Evolutionary conservation across 2,113 vertebrate species (phyloP), one percentile per base, ranked within the genome.

Genomic region (Rhineura floridana): DNA sequence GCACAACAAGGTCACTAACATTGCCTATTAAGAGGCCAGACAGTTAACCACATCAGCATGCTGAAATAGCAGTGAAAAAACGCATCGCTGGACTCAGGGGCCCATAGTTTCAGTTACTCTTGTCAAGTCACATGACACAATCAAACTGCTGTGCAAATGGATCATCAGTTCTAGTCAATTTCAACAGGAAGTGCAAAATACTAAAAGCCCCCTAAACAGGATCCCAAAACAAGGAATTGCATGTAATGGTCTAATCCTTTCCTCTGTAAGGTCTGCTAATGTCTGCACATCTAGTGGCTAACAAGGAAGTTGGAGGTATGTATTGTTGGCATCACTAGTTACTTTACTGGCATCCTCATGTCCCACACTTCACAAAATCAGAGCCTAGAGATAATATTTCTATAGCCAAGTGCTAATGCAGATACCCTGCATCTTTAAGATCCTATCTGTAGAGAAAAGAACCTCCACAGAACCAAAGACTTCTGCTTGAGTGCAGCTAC

Each of bases 1-100:
- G 1, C 4, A 88, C 36, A 94, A 91, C 88, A 86, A 93, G 93
- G 91, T 91, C 96, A 93, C 92, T 4, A 83, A 90, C 84, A 89
- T 83, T 91, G 81, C 90, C 70, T 89, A 12, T 67, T 75, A 91
- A 90, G 81, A 91, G 77, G 78, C 91, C 88, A 88, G 33, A 81
- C 81, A 72, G 73, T 46, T 6, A 36, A 62, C 90, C 36, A 2
- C 52, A 0, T 36, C 85, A 87, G 78, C 83, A 79, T n/a, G 62
- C 36, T 88, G 79, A 52, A 86, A 63, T n/a, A n/a, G n/a, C 5
- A 59, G 82, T 73, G 87, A 69, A 85, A 52, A 59, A 67, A 87
- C 0, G 4, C n/a, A 8, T 50, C 59, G n/a, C n/a, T 0, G n/a
- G 3, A 50, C 89, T 83, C 25, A n/a, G 42, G 48, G 62, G 25